A percentile compares a stretch with the other conserved stretches of the same genome.
phyloP scores from a whole-genome alignment of 1,140 invertebrate genomes.

The Euglossa dilemma region DNA sequence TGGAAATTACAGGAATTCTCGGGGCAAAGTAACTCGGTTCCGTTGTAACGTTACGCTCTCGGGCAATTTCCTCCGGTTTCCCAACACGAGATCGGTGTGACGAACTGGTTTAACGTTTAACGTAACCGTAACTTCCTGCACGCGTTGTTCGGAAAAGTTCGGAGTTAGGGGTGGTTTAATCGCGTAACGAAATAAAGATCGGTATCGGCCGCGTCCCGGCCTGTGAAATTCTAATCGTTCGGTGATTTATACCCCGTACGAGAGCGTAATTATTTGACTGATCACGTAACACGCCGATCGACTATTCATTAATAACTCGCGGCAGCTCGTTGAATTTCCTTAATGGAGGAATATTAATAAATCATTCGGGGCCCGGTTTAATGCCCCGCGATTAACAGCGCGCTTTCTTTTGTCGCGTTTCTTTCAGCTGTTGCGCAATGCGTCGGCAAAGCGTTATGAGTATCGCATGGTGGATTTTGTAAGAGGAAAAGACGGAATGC shows the following conservation, averaged over 20 bases:
- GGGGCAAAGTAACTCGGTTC: background rate
- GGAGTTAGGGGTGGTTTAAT: slow-evolving; percentile 27
- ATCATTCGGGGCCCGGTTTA: background rate
- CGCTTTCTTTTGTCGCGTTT: background rate
- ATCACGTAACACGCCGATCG: slow-evolving; percentile 9
- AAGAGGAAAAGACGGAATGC: background rate
- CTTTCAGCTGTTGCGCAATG: background rate
- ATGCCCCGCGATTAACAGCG: background rate
- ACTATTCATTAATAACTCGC: slow-evolving; percentile 22
- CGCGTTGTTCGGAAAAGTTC: too few relatives aligned
- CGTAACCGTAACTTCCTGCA: slow-evolving; percentile 24
- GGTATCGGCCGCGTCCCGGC: background rate
- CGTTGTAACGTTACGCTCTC: background rate
- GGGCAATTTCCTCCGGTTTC: slow-evolving; percentile 27
- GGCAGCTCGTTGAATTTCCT: slow-evolving; percentile 9
- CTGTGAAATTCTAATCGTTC: slow-evolving; percentile 25
- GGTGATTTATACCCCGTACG: slow-evolving; percentile 3
- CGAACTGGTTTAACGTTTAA: background rate
- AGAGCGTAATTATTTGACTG: slow-evolving; percentile 25
- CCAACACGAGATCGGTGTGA: slow-evolving; percentile 18
- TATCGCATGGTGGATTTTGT: background rate
- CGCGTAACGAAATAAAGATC: slow-evolving; percentile 39
- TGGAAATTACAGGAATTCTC: slow-evolving; percentile 1
- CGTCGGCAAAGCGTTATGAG: too few relatives aligned
- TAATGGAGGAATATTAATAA: slow-evolving; percentile 16